Conservation (phyloP, 2,797 vertebrate genomes). For the Ataeniobius toweri region DNA sequence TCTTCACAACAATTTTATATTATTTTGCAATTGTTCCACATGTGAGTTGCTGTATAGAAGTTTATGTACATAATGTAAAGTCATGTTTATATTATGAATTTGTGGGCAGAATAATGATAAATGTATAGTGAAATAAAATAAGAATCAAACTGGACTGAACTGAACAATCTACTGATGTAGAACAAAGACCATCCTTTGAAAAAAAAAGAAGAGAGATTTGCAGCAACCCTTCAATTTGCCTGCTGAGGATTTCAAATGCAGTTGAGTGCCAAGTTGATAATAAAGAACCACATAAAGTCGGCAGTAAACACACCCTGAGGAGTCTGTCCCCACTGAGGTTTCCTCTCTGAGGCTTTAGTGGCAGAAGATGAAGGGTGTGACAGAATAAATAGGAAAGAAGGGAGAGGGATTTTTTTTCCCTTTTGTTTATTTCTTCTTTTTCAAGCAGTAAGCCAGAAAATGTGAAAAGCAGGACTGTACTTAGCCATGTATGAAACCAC, state of each 20-base stretch:
- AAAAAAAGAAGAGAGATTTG: slow-evolving; percentile 43
- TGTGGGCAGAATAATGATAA: neutral
- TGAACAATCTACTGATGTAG: neutral
- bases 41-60: neutral
- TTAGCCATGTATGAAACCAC: slow-evolving; percentile 31
- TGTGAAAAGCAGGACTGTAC: neutral
- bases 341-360: slow-evolving; percentile 57
- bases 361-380: slow-evolving; percentile 58
- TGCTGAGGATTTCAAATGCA: slow-evolving; percentile 50
- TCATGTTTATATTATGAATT: neutral
- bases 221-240: slow-evolving; percentile 65
- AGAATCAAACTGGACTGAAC: slow-evolving; percentile 4
- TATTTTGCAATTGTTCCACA: neutral
- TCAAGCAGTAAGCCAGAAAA: slow-evolving; percentile 8
- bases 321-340: slow-evolving; percentile 55
- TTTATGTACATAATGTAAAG: neutral
- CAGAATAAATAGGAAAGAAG: slow-evolving; percentile 34
- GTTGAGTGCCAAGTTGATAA: slow-evolving; percentile 68
- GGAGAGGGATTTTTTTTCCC: slow-evolving; percentile 14
- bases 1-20: too few species aligned
- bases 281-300: slow-evolving; percentile 73
- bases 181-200: slow-evolving; percentile 28
- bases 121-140: neutral
- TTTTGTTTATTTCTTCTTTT: slow-evolving; percentile 7
- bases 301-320: slow-evolving; percentile 68